Evolutionary conservation across 2,797 vertebrate species (phyloP).

Genomic region (Lutjanus argentimaculatus): DNA sequence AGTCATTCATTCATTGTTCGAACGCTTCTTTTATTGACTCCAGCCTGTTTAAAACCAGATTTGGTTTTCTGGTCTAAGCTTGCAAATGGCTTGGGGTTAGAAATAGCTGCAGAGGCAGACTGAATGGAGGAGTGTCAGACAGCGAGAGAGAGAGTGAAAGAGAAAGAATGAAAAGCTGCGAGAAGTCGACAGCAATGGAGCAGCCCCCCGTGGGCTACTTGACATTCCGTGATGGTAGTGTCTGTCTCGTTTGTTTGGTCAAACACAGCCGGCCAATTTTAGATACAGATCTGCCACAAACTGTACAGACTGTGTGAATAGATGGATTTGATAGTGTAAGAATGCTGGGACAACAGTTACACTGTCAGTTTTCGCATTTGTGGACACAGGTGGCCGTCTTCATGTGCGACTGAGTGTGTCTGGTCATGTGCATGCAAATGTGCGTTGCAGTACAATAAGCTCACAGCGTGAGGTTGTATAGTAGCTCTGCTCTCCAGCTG

Average conservation of each 20-base stretch:
- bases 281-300: slow-evolving; percentile 1
- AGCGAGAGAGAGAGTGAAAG: slow-evolving; percentile 18
- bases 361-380: not conserved
- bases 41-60: not conserved
- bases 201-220: slow-evolving; percentile 39
- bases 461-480: slow-evolving; percentile 15
- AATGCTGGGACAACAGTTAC: slow-evolving; percentile 4
- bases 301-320: not conserved
- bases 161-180: slow-evolving; percentile 31
- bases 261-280: not conserved
- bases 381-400: slow-evolving; percentile 8
- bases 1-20: not conserved
- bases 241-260: slow-evolving; percentile 39
- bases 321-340: not conserved
- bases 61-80: slow-evolving; percentile 21
- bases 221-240: slow-evolving; percentile 51
- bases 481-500: not conserved
- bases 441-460: slow-evolving; percentile 24
- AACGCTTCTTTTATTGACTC: not conserved
- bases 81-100: slow-evolving; percentile 10
- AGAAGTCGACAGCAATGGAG: slow-evolving; percentile 32
- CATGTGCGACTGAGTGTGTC: not conserved
- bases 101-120: slow-evolving; percentile 26
- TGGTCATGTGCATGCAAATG: slow-evolving; percentile 16
- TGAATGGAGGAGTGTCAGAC: slow-evolving; percentile 43